A percentile compares a stretch with the other conserved stretches of the same genome.
phyloP scores from a whole-genome alignment of 2,113 vertebrate genomes.

The Pao palembangensis region DNA sequence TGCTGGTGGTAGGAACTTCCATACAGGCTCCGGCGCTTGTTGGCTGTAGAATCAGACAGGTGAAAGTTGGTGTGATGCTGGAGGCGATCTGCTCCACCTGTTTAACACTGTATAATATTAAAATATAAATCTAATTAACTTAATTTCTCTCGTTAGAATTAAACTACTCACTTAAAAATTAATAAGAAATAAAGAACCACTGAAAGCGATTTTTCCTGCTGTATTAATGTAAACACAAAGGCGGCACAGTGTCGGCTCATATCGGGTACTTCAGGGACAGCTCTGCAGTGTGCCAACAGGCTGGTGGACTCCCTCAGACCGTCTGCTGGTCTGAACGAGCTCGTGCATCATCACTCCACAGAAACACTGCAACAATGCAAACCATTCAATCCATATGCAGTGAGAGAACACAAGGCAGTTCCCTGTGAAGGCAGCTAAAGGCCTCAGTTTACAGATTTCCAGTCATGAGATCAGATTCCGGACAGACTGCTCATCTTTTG shows the following conservation, averaged over 20 bases:
- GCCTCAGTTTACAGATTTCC: slow-evolving; percentile 19
- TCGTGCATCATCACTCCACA: slow-evolving; percentile 36
- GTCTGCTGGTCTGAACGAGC: slow-evolving; percentile 41
- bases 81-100: background rate
- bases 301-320: slow-evolving; percentile 44
- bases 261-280: slow-evolving; percentile 14
- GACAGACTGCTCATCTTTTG: slow-evolving; percentile 1
- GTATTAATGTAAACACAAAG: background rate
- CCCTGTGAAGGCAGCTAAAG: slow-evolving; percentile 42
- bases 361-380: slow-evolving; percentile 49
- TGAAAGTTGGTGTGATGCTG: background rate
- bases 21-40: slow-evolving; percentile 91
- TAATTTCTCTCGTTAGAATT: too few relatives aligned
- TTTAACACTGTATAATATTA: background rate
- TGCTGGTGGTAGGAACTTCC: slow-evolving; percentile 84
- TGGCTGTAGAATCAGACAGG: slow-evolving; percentile 69
- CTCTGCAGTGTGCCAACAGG: slow-evolving; percentile 25
- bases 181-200: too few relatives aligned
- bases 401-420: slow-evolving; percentile 47
- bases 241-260: slow-evolving; percentile 9
- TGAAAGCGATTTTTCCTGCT: too few relatives aligned
- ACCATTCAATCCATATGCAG: slow-evolving; percentile 46
- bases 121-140: too few relatives aligned
- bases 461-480: slow-evolving; percentile 23
- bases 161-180: too few relatives aligned